Evolutionary conservation across 2,113 vertebrate species (phyloP).

Genomic region (Himantopus leucocephalus): DNA sequence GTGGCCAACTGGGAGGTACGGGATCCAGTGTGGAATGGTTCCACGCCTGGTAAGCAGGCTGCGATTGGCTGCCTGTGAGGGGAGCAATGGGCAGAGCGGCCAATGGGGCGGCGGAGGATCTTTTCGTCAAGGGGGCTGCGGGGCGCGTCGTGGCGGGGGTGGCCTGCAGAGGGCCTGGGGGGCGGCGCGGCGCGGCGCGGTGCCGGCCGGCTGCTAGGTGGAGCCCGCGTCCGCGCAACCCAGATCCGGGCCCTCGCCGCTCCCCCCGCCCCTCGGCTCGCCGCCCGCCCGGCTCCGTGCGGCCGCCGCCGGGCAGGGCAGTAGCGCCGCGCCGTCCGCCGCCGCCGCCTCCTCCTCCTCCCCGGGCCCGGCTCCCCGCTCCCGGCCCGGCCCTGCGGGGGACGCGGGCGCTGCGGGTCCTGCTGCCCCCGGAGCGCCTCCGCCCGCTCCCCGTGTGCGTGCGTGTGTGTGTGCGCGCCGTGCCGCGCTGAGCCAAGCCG

Average conservation of each 20-base stretch:
- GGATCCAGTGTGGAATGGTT: neutral
- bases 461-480: no score
- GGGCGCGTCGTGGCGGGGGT: neutral
- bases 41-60: neutral
- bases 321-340: no score
- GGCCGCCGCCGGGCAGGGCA: neutral
- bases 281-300: neutral
- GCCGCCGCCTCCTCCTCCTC: no score
- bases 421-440: no score
- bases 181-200: neutral
- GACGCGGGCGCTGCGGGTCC: no score
- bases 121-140: no score
- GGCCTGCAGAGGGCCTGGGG: neutral
- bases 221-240: constrained; percentile 65
- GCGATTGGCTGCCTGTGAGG: neutral
- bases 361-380: no score
- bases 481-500: no score
- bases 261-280: neutral
- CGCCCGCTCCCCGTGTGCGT: no score
- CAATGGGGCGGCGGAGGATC: neutral
- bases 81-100: neutral
- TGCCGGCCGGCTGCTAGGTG: constrained; percentile 63
- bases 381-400: no score
- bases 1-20: neutral
- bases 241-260: constrained; percentile 70